Percentiles rank a stretch among this genome's conserved stretches.
These are phyloP conservation scores for Heteractis magnifica DNA, from an alignment of 92 coral and sea anemone species.

Conservation along the genomic window DNA sequence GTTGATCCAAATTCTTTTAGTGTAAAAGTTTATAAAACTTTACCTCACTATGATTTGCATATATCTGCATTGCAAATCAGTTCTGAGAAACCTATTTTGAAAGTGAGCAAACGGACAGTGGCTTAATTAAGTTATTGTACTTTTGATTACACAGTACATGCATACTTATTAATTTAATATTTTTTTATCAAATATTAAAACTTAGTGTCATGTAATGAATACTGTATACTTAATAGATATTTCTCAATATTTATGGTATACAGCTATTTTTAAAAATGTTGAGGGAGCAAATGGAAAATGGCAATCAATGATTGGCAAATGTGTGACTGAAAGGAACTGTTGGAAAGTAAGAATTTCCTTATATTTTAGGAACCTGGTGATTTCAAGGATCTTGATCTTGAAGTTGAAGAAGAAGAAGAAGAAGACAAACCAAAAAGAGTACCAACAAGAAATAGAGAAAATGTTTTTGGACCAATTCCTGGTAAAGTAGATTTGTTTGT, in stretches of 20 bases:
- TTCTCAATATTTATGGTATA: too few species aligned
- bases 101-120: background rate
- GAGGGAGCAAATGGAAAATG: background rate
- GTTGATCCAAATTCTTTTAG: background rate
- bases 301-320: background rate
- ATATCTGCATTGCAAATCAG: background rate
- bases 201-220: too few species aligned
- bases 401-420: constrained; percentile 4
- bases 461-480: constrained; percentile 40
- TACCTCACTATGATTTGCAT: background rate
- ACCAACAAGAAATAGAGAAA: constrained; percentile 29
- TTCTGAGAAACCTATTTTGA: background rate
- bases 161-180: too few species aligned
- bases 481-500: background rate
- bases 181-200: too few species aligned
- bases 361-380: constrained; percentile 16
- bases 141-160: too few species aligned
- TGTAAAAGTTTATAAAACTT: background rate
- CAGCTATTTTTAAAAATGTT: too few species aligned
- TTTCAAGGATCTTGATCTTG: constrained; percentile 10
- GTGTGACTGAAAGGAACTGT: background rate
- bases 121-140: background rate
- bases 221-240: too few species aligned
- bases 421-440: constrained; percentile 26
- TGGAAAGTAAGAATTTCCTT: background rate